Conservation (phyloP, 2,888 invertebrate species). For the Tryphoninae sp. region DNA sequence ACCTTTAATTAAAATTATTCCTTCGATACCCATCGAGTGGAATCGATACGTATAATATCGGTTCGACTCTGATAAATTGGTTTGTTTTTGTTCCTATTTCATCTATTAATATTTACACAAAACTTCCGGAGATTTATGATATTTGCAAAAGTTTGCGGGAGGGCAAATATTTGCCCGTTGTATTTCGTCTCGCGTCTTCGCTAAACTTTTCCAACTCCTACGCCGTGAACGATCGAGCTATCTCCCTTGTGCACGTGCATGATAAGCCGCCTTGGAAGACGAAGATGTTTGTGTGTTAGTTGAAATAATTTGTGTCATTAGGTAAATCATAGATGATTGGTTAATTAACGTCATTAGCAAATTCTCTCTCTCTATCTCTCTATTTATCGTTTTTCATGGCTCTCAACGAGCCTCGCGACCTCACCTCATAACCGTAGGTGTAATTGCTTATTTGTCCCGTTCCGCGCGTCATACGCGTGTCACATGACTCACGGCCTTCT, state of each 20-base stretch:
- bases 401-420: slow-evolving; percentile 19
- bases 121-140: no score
- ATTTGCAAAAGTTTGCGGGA: no score
- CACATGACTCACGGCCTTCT: slow-evolving; percentile 15
- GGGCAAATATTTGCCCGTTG: no score
- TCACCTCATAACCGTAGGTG: slow-evolving; percentile 9
- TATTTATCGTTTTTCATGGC: slow-evolving; percentile 4
- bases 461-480: neutral
- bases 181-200: no score
- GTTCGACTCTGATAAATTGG: no score
- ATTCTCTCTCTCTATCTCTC: slow-evolving; percentile 22
- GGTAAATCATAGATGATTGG: slow-evolving; percentile 46
- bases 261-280: no score
- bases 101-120: no score
- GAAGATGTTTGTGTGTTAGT: slow-evolving; percentile 14
- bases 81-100: no score
- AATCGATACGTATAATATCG: no score
- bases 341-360: slow-evolving; percentile 44
- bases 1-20: no score
- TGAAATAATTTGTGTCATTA: slow-evolving; percentile 35
- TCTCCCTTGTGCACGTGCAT: no score
- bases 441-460: slow-evolving; percentile 32
- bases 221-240: slow-evolving; percentile 29
- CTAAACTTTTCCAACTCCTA: slow-evolving; percentile 26
- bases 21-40: no score